Evolutionary conservation across 2,113 vertebrate genomes (phyloP).

Genomic region (Esox niger): DNA sequence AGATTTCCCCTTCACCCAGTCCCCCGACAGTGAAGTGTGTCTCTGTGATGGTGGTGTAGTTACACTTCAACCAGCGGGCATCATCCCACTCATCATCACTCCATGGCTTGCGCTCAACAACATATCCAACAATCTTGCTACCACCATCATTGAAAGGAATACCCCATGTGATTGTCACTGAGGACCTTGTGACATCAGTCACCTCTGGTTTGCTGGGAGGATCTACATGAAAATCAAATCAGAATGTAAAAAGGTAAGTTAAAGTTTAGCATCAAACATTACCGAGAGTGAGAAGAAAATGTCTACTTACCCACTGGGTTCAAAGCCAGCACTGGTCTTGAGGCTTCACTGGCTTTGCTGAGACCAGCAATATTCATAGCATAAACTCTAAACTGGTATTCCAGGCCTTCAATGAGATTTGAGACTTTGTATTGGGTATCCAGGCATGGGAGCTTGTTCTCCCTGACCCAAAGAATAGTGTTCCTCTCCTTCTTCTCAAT

Average conservation of each 20-base stretch:
- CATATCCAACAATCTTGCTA: conserved; percentile 90
- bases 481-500: conserved; percentile 99
- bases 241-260: neutral
- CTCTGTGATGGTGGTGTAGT: conserved; percentile 95
- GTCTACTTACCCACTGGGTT: conserved; percentile 91
- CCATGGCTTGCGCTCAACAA: conserved; percentile 89
- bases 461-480: conserved; percentile 96
- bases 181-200: conserved; percentile 88
- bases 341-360: conserved; percentile 97
- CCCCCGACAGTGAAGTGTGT: conserved; percentile 88
- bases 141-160: conserved; percentile 90
- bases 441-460: conserved; percentile 92
- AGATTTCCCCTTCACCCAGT: conserved; percentile 86
- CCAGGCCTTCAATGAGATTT: conserved; percentile 89
- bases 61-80: conserved; percentile 95
- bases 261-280: conserved; percentile 2
- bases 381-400: conserved; percentile 96
- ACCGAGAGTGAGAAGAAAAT: neutral
- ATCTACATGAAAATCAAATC: conserved; percentile 68
- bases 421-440: conserved; percentile 91
- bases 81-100: conserved; percentile 82
- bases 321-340: conserved; percentile 87
- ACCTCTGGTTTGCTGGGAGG: conserved; percentile 91
- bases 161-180: conserved; percentile 90
- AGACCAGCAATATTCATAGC: conserved; percentile 94